Percentiles rank a stretch among this genome's conserved stretches.
phyloP scores from a whole-genome alignment of 1,140 invertebrate species.

The Episyrphus balteatus region DNA sequence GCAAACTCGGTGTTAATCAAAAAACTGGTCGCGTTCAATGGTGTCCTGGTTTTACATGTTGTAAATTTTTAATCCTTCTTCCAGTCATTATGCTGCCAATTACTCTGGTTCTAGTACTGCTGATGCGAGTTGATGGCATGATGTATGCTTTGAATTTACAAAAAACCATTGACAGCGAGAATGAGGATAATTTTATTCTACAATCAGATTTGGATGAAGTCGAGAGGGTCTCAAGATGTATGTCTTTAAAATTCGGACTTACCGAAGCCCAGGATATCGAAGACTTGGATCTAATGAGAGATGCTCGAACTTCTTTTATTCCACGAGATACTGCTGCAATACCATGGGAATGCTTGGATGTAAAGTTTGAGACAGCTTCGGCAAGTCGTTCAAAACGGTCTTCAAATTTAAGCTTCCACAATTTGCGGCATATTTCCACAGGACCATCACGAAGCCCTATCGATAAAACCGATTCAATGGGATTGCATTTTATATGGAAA shows the following conservation, averaged over 20 bases:
- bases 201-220: slow-evolving; percentile 6
- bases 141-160: slow-evolving; percentile 20
- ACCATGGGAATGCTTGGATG: slow-evolving; percentile 20
- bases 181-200: slow-evolving; percentile 23
- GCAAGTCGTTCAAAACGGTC: too few species aligned
- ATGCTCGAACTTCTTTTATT: slow-evolving; percentile 33
- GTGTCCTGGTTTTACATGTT: slow-evolving; percentile 32
- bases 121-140: slow-evolving; percentile 32
- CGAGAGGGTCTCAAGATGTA: slow-evolving; percentile 17
- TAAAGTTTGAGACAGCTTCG: neutral
- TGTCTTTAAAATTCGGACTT: slow-evolving; percentile 20
- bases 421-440: too few species aligned
- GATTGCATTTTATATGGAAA: slow-evolving; percentile 42
- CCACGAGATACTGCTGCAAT: slow-evolving; percentile 17
- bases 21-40: slow-evolving; percentile 34
- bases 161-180: slow-evolving; percentile 19
- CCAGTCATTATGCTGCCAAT: slow-evolving; percentile 33
- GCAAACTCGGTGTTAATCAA: slow-evolving; percentile 22
- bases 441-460: too few species aligned
- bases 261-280: slow-evolving; percentile 26
- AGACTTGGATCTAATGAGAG: slow-evolving; percentile 31
- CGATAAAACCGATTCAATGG: neutral
- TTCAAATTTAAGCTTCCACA: too few species aligned
- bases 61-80: slow-evolving; percentile 30
- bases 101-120: slow-evolving; percentile 27